Conservation (phyloP, 2,888 invertebrate species). For the Trissolcus japonicus region DNA sequence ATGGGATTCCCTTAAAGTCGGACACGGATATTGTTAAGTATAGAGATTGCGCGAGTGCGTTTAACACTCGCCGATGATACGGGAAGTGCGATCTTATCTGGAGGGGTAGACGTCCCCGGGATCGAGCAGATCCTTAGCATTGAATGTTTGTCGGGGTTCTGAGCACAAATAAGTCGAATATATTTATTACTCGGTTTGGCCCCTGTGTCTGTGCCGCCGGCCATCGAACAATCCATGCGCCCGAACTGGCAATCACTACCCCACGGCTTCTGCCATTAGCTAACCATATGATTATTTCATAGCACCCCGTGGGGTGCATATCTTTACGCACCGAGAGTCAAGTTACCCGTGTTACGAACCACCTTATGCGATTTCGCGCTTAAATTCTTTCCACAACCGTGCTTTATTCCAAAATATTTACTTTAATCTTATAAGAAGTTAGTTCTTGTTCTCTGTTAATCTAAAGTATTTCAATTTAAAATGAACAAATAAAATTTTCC, state of each 20-base stretch:
- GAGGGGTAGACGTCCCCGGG: slow-evolving; percentile 61
- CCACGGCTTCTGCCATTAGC: slow-evolving; percentile 71
- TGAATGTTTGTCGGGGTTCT: slow-evolving; percentile 71
- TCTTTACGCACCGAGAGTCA: slow-evolving; percentile 57
- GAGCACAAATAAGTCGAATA: slow-evolving; percentile 74
- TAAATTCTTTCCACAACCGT: slow-evolving; percentile 17
- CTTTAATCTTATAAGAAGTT: no score
- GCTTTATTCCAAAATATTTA: not conserved
- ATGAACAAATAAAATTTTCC: no score
- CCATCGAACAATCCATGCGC: slow-evolving; percentile 59
- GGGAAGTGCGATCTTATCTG: slow-evolving; percentile 52
- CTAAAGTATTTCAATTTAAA: no score
- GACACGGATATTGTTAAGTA: slow-evolving; percentile 31
- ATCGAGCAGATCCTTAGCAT: slow-evolving; percentile 72
- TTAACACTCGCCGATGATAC: slow-evolving; percentile 49
- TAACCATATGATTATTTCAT: slow-evolving; percentile 77
- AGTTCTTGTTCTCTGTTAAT: no score
- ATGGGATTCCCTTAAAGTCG: not conserved
- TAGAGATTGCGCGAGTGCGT: slow-evolving; percentile 45
- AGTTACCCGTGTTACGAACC: slow-evolving; percentile 43
- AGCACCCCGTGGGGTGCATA: slow-evolving; percentile 66
- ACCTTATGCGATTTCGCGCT: slow-evolving; percentile 57
- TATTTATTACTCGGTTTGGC: slow-evolving; percentile 72
- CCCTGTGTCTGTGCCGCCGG: slow-evolving; percentile 51
- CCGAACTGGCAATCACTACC: slow-evolving; percentile 70